Evolutionary conservation across 2,888 invertebrate species (phyloP), one percentile per base, ranked within the genome.

Genomic region (Heliconius cydno): DNA sequence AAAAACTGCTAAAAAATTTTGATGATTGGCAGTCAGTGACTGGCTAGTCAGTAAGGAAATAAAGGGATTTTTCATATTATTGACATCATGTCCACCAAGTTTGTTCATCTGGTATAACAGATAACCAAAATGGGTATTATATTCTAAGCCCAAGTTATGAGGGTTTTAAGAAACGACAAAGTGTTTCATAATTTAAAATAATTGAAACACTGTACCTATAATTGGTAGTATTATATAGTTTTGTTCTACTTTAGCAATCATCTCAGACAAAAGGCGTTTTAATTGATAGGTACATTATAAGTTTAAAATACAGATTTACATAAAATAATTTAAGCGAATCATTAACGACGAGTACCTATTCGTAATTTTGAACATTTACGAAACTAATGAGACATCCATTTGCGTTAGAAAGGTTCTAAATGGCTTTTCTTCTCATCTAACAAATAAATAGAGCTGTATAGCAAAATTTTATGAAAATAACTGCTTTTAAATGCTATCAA

Each of bases 371-470:
- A 73, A 60, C 52, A 15, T 34, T 73, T 73, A 38, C 34, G 60
- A 57, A 60, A 73, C 28, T 57, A 73, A 73, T 73, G 73, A 73
- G 34, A 73, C 60, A 30, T 73, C 70, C 73, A 73, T 73, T 73
- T 73, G 73, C 34, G 73, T 57, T 73, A 60, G 57, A 73, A 73
- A 57, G 52, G 30, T 60, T 73, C n/a, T 73, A 60, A 72, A 60
- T 57, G 73, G 60, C 34, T 30, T 73, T 73, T 73, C 28, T 60
- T n/a, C 9, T 34, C 60, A n/a, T 57, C 34, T 34, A 57, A 57
- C 73, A 60, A 52, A 57, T 72, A 72, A 72, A 60, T 73, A 73
- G 57, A n/a, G n/a, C 13, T 70, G 25, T 70, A 38, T 34, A 34
- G 52, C 30, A 60, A 60, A n/a, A 73, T 57, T 57, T 72, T 57